Conservation (phyloP, 2,888 invertebrate species). For the Hoplodrina blanda region DNA sequence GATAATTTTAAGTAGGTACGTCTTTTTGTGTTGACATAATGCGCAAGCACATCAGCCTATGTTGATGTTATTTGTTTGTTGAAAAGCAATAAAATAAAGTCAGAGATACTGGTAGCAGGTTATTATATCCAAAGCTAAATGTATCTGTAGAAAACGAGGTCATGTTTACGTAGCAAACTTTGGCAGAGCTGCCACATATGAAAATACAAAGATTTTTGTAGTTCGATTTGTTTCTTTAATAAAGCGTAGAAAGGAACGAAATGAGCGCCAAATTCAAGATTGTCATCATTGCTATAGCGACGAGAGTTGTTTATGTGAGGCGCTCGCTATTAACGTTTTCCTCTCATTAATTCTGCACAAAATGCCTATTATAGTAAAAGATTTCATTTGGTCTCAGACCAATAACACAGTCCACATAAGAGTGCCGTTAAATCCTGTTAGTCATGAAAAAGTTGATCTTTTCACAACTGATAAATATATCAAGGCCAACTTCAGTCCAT, state of each 20-base stretch:
- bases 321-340: not conserved
- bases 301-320: constrained; percentile 27
- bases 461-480: constrained; percentile 93
- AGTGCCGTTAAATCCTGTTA: constrained; percentile 92
- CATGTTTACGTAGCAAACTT: constrained; percentile 17
- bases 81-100: constrained; percentile 2
- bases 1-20: constrained; percentile 9
- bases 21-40: not conserved
- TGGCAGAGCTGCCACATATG: constrained; percentile 13
- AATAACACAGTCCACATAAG: constrained; percentile 91
- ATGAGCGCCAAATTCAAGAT: constrained; percentile 40
- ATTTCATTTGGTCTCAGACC: constrained; percentile 94
- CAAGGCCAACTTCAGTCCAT: constrained; percentile 93
- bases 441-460: constrained; percentile 92
- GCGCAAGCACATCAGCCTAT: not conserved
- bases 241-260: constrained; percentile 27
- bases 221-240: not conserved
- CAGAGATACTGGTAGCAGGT: constrained; percentile 2
- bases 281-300: constrained; percentile 51
- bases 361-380: constrained; percentile 94
- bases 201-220: constrained; percentile 6
- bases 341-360: constrained; percentile 29
- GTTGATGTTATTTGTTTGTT: not conserved
- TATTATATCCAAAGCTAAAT: not conserved
- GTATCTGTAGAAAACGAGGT: constrained; percentile 25